Evolutionary conservation across 2,888 invertebrate species (phyloP).

Genomic region (Limnephilus lunatus): DNA sequence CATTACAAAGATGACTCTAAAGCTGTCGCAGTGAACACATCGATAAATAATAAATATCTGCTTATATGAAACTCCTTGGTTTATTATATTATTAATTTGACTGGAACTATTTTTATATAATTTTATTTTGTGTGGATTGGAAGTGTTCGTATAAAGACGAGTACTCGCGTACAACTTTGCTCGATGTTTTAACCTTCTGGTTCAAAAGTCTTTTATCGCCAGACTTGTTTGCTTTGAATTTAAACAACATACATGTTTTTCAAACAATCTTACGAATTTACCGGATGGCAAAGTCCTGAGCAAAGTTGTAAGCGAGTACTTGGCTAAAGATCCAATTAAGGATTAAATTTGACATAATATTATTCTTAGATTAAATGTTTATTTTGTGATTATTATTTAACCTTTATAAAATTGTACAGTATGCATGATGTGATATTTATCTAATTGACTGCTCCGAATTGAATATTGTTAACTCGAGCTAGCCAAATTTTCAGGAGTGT

Average conservation of each 20-base stretch:
- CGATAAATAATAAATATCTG: neutral
- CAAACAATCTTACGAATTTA: neutral
- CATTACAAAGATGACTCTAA: neutral
- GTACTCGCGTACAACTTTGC: neutral
- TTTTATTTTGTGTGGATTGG: neutral
- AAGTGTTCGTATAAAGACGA: neutral
- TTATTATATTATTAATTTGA: neutral
- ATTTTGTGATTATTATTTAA: conserved; percentile 59
- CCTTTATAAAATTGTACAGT: conserved; percentile 49
- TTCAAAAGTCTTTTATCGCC: neutral
- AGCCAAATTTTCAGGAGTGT: neutral
- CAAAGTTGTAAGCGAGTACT: neutral
- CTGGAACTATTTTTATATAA: neutral
- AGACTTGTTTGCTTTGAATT: neutral
- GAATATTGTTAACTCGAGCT: neutral
- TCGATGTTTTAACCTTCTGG: neutral
- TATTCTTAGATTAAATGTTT: conserved; percentile 47
- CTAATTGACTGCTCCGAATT: conserved; percentile 34
- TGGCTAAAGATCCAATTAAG: neutral
- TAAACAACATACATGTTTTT: neutral
- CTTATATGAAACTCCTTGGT: neutral
- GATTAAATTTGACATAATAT: conserved; percentile 27
- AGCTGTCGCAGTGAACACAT: neutral
- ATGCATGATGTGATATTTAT: conserved; percentile 64
- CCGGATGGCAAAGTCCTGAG: neutral